phyloP scores from a whole-genome alignment of 1,140 invertebrate genomes.

The Zaprionus tsacasi region DNA sequence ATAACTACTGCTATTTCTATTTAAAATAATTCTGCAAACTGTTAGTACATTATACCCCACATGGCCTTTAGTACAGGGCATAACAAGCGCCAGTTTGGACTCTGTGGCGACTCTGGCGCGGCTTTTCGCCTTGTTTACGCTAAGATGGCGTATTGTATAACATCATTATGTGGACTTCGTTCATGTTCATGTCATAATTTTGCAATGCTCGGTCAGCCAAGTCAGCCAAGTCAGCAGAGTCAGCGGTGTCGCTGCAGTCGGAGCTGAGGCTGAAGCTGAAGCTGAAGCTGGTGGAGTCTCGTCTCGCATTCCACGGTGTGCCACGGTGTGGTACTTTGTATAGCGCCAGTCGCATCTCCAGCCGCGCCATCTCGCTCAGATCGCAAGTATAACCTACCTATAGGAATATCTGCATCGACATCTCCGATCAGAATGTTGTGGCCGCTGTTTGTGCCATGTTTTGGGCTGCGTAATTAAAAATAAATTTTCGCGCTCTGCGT shows the following conservation, averaged over 20 bases:
- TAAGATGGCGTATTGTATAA: slow-evolving; percentile 83
- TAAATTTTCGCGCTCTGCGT: slow-evolving; percentile 71
- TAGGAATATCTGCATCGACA: slow-evolving; percentile 23
- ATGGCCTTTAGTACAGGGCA: neutral
- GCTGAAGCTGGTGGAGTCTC: slow-evolving; percentile 7
- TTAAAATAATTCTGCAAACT: no score
- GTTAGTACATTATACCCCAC: neutral
- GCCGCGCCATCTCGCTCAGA: slow-evolving; percentile 43
- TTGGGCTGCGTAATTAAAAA: slow-evolving; percentile 80
- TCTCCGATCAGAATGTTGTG: slow-evolving; percentile 68
- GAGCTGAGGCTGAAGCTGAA: neutral
- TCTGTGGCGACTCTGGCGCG: slow-evolving; percentile 50
- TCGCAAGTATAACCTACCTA: slow-evolving; percentile 8
- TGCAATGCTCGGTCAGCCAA: slow-evolving; percentile 54
- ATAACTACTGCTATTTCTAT: no score
- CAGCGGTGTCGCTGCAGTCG: neutral
- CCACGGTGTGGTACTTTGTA: no score
- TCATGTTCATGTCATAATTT: slow-evolving; percentile 84
- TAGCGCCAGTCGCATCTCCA: slow-evolving; percentile 72
- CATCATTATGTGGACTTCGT: slow-evolving; percentile 83
- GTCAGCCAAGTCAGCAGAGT: slow-evolving; percentile 31
- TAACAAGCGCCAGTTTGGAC: slow-evolving; percentile 23
- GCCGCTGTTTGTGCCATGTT: slow-evolving; percentile 78
- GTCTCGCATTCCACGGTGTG: slow-evolving; percentile 54
- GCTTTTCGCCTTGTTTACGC: slow-evolving; percentile 74